phyloP scores from a whole-genome alignment of 2,888 invertebrate species.

The Eurytoma adleriae region DNA sequence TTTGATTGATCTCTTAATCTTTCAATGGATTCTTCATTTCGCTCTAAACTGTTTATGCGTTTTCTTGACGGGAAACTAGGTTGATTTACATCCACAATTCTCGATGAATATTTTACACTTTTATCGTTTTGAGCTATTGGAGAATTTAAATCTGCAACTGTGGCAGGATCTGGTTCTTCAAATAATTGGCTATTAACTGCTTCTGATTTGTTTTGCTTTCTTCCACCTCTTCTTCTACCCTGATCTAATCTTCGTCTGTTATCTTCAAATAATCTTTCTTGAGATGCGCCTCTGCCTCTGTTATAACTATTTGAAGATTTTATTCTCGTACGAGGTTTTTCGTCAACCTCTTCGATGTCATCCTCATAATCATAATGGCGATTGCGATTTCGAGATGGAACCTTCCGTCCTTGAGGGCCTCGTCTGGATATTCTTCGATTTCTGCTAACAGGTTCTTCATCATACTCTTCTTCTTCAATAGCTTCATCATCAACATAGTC shows the following conservation, averaged over 20 bases:
- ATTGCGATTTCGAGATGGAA: conserved; percentile 37
- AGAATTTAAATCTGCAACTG: conserved; percentile 14
- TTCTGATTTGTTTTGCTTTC: conserved; percentile 29
- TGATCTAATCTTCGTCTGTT: conserved; percentile 30
- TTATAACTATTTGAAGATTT: conserved; percentile 17
- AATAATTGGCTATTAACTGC: not conserved
- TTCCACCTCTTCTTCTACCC: conserved; percentile 22
- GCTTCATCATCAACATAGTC: conserved; percentile 50
- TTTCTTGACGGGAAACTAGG: not conserved
- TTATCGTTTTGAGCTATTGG: conserved; percentile 12
- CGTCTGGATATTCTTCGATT: conserved; percentile 26
- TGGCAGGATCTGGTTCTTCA: conserved; percentile 20
- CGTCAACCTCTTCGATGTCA: conserved; percentile 49
- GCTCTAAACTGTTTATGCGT: conserved; percentile 25
- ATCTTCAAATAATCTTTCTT: conserved; percentile 26
- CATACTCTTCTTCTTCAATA: conserved; percentile 30
- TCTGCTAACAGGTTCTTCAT: conserved; percentile 33
- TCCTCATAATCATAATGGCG: conserved; percentile 53
- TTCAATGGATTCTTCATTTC: conserved; percentile 19
- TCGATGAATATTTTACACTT: conserved; percentile 19
- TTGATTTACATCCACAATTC: not conserved
- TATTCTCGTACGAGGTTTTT: conserved; percentile 34
- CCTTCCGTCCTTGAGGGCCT: conserved; percentile 33
- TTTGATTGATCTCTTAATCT: not conserved
- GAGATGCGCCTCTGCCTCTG: conserved; percentile 15